Conservation (phyloP, 2,888 invertebrate genomes). For the Drosophila anceps region DNA sequence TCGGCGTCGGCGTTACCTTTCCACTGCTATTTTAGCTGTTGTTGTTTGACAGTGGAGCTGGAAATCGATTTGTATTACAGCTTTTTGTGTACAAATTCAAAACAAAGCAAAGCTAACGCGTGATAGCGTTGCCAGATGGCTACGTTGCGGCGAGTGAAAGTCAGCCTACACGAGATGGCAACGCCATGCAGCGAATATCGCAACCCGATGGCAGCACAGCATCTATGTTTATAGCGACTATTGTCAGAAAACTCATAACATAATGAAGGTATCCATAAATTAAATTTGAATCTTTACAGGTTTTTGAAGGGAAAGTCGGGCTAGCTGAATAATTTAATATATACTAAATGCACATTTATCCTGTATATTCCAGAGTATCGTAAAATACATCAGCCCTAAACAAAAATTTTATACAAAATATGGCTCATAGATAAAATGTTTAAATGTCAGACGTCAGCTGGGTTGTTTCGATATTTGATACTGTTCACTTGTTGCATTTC, state of each 20-base stretch:
- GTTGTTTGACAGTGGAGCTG: slow-evolving; percentile 21
- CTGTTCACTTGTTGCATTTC: neutral
- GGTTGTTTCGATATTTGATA: neutral
- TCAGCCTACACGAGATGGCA: slow-evolving; percentile 20
- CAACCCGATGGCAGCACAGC: neutral
- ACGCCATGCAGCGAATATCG: neutral
- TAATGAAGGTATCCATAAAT: neutral
- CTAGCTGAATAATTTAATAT: neutral
- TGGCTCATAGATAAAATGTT: neutral
- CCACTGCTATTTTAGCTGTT: neutral
- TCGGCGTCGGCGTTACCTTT: slow-evolving; percentile 1
- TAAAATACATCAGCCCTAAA: neutral
- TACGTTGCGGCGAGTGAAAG: slow-evolving; percentile 9
- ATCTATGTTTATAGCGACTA: neutral
- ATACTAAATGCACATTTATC: neutral
- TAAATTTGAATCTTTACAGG: neutral
- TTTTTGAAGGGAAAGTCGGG: neutral
- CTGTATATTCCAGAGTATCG: neutral
- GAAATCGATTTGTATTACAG: slow-evolving; percentile 12
- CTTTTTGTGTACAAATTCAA: slow-evolving; percentile 5
- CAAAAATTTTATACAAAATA: neutral
- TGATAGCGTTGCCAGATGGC: slow-evolving; percentile 36
- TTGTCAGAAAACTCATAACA: neutral
- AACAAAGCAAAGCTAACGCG: slow-evolving; percentile 2
- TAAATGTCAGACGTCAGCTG: neutral